Percentiles rank a stretch among this genome's conserved stretches.
Evolutionary conservation across 1,140 invertebrate species (phyloP).

Genomic region (Leptinotarsa defecta): DNA sequence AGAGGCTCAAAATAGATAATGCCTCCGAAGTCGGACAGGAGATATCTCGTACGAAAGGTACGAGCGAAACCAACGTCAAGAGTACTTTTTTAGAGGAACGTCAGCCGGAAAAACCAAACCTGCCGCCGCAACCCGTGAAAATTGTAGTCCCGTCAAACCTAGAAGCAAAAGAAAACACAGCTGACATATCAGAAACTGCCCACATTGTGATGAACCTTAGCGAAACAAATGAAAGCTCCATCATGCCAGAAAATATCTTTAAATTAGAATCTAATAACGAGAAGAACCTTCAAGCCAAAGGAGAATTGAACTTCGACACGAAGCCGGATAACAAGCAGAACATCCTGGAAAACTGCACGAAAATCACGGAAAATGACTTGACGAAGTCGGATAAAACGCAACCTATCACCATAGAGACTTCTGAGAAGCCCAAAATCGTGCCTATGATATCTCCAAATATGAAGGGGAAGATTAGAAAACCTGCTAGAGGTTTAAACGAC

Average conservation of each 20-base stretch:
- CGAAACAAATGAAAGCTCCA: conserved; percentile 35
- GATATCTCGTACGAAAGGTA: conserved; percentile 15
- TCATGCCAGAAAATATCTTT: conserved; percentile 41
- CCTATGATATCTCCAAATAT: conserved; percentile 41
- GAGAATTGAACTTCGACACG: conserved; percentile 28
- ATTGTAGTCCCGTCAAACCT: conserved; percentile 32
- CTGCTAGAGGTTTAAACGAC: conserved; percentile 56
- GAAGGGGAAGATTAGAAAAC: conserved; percentile 56
- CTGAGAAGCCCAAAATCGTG: conserved; percentile 33
- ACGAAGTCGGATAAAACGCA: conserved; percentile 5
- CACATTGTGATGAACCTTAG: conserved; percentile 34
- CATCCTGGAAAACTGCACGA: neutral
- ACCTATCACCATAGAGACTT: conserved; percentile 36
- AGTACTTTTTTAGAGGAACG: conserved; percentile 49
- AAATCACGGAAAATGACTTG: neutral
- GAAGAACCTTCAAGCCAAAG: conserved; percentile 42
- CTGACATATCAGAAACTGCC: conserved; percentile 30
- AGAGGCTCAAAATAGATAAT: conserved; percentile 38
- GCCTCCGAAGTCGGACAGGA: neutral
- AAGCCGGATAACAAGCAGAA: neutral
- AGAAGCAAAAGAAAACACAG: conserved; percentile 37
- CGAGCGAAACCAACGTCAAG: conserved; percentile 10
- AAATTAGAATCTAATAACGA: conserved; percentile 42
- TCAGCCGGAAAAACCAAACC: conserved; percentile 28
- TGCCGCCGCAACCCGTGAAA: conserved; percentile 15